Percentiles rank a stretch among this genome's conserved stretches.
Conservation (phyloP, 2,797 vertebrate genomes). For the Percopsis omiscomaycus region DNA sequence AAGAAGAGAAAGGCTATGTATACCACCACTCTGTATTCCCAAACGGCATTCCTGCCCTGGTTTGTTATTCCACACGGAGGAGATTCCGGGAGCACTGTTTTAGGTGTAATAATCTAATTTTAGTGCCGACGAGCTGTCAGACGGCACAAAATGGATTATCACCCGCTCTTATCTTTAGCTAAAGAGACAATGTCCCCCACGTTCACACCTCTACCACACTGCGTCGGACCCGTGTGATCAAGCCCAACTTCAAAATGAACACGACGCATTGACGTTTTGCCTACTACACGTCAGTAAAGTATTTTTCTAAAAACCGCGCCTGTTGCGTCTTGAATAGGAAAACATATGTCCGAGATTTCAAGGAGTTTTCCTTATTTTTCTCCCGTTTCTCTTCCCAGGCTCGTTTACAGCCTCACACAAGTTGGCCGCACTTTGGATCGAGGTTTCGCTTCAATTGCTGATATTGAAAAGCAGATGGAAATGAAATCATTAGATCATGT, state of each 20-base stretch:
- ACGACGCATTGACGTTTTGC: background rate
- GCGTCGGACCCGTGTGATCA: background rate
- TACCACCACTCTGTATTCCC: constrained; percentile 55
- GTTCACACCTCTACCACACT: constrained; percentile 46
- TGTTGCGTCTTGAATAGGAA: constrained; percentile 60
- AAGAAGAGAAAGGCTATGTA: constrained; percentile 45
- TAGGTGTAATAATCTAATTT: constrained; percentile 79
- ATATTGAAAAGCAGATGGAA: constrained; percentile 79
- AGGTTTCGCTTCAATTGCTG: constrained; percentile 66
- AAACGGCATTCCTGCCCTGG: constrained; percentile 63
- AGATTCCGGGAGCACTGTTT: constrained; percentile 69
- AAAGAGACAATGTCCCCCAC: constrained; percentile 54
- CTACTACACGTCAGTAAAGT: background rate
- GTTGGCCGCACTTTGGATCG: constrained; percentile 65
- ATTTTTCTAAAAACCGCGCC: constrained; percentile 14
- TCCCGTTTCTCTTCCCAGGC: constrained; percentile 38
- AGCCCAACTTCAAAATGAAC: constrained; percentile 1
- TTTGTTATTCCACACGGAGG: constrained; percentile 64
- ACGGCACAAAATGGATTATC: constrained; percentile 71
- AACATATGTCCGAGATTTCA: constrained; percentile 71
- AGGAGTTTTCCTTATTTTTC: constrained; percentile 47
- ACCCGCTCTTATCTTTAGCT: constrained; percentile 66
- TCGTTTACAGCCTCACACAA: constrained; percentile 53
- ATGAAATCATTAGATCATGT: constrained; percentile 69
- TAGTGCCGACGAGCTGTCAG: constrained; percentile 65